Conservation (phyloP, 1,140 invertebrate species). For the Augochlora pura region DNA sequence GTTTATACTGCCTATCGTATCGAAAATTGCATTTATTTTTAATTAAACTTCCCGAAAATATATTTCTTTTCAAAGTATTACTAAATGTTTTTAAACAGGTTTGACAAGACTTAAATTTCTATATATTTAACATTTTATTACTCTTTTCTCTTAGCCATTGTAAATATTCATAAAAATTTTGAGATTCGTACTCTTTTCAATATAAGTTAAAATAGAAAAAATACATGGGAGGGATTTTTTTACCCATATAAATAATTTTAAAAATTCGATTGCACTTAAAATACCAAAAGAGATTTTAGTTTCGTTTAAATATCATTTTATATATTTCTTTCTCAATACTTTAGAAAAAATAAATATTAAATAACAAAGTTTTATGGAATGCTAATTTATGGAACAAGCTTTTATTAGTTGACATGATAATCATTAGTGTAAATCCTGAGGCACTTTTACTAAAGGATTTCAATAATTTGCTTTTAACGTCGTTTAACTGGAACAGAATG, state of each 20-base stretch:
- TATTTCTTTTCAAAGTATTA: conserved; percentile 16
- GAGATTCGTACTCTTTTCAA: not conserved
- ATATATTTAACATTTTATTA: conserved; percentile 29
- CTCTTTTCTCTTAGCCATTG: not conserved
- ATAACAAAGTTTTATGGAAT: conserved; percentile 30
- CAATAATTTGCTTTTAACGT: conserved; percentile 11
- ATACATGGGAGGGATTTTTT: conserved; percentile 17
- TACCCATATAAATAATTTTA: conserved; percentile 9
- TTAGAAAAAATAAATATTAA: conserved; percentile 4
- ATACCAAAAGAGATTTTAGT: conserved; percentile 28
- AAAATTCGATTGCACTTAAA: conserved; percentile 31
- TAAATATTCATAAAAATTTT: not conserved
- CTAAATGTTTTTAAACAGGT: not conserved
- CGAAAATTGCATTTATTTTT: conserved; percentile 9
- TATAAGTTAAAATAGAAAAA: conserved; percentile 35
- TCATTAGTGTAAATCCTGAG: conserved; percentile 6
- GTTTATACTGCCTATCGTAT: conserved; percentile 4
- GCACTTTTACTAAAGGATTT: conserved; percentile 1
- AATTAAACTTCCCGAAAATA: conserved; percentile 20
- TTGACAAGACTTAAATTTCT: conserved; percentile 11
- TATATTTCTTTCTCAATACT: not conserved
- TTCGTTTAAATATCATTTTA: conserved; percentile 12
- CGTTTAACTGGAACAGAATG: conserved; percentile 14
- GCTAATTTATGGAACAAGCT: conserved; percentile 21
- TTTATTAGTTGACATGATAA: conserved; percentile 24